phyloP scores from a whole-genome alignment of 2,888 invertebrate genomes.

The Dolomedes plantarius region DNA sequence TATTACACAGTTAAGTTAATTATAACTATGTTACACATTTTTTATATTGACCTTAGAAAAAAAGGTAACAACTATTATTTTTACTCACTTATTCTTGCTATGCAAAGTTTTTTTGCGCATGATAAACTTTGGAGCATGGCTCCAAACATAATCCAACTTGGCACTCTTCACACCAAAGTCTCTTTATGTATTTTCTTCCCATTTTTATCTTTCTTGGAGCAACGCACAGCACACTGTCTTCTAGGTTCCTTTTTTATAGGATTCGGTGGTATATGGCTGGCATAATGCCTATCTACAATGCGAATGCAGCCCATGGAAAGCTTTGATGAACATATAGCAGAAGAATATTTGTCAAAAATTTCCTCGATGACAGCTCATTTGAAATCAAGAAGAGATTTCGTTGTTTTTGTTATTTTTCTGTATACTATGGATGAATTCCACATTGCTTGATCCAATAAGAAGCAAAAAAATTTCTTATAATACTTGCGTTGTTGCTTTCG shows the following conservation, averaged over 20 bases:
- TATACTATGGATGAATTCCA: not conserved
- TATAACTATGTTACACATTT: too few species aligned
- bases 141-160: conserved; percentile 16
- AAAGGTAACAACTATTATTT: not conserved
- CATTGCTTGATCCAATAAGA: conserved; percentile 32
- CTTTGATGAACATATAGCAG: conserved; percentile 24
- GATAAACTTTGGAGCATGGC: too few species aligned
- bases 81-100: not conserved
- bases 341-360: conserved; percentile 25
- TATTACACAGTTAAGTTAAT: too few species aligned
- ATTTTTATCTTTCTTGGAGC: not conserved
- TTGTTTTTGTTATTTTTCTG: not conserved
- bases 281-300: conserved; percentile 32
- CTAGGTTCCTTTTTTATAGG: not conserved
- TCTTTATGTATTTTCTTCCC: conserved; percentile 12
- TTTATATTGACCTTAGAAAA: not conserved
- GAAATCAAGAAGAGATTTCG: conserved; percentile 14
- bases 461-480: conserved; percentile 5
- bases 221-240: conserved; percentile 13
- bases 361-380: conserved; percentile 17
- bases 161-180: conserved; percentile 6
- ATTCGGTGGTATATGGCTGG: conserved; percentile 12
- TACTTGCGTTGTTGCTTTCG: conserved; percentile 44
- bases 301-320: conserved; percentile 11
- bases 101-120: not conserved